Evolutionary conservation across 1,140 invertebrate species (phyloP).

Genomic region (Vanessa atalanta): DNA sequence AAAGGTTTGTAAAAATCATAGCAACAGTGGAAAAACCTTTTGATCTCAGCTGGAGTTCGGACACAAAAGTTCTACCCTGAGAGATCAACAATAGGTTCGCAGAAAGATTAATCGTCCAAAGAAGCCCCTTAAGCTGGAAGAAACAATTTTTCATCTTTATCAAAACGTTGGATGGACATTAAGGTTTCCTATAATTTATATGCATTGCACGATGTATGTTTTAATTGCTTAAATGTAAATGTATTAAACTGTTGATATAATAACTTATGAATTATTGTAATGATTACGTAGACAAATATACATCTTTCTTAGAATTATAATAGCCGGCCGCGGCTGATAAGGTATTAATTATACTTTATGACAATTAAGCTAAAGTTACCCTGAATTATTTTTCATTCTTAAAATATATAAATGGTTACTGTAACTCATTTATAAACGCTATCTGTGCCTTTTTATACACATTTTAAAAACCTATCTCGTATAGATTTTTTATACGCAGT

Average conservation of each 20-base stretch:
- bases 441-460: too few relatives aligned
- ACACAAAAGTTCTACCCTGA: slow-evolving; percentile 69
- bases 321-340: too few relatives aligned
- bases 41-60: slow-evolving; percentile 62
- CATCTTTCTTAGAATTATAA: too few relatives aligned
- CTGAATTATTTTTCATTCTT: too few relatives aligned
- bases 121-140: slow-evolving; percentile 64
- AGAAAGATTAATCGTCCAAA: slow-evolving; percentile 75
- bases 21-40: slow-evolving; percentile 53
- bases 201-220: not conserved
- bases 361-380: too few relatives aligned
- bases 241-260: not conserved
- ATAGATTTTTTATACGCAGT: too few relatives aligned
- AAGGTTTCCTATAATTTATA: slow-evolving; percentile 7
- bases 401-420: too few relatives aligned
- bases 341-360: too few relatives aligned
- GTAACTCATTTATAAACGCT: too few relatives aligned
- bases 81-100: slow-evolving; percentile 71
- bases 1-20: slow-evolving; percentile 41
- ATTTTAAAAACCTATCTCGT: too few relatives aligned
- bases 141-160: slow-evolving; percentile 77
- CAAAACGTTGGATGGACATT: slow-evolving; percentile 56
- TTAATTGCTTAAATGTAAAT: not conserved
- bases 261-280: too few relatives aligned
- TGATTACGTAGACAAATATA: too few relatives aligned